Conservation (phyloP, 2,888 invertebrate species). For the Yponomeuta plumbellus region DNA sequence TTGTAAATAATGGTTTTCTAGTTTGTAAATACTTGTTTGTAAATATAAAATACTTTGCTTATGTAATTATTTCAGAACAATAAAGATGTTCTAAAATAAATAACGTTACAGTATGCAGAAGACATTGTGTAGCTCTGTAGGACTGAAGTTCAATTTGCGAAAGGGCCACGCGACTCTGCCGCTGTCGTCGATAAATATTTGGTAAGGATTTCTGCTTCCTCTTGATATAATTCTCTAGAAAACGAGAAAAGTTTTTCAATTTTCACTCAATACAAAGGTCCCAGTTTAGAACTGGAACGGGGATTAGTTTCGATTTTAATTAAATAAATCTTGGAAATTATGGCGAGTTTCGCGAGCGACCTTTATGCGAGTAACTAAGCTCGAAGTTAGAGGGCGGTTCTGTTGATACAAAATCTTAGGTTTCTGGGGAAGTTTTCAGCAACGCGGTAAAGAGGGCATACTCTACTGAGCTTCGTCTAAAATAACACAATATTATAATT, state of each 20-base stretch:
- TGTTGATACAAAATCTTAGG: slow-evolving; percentile 1
- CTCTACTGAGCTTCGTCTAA: neutral
- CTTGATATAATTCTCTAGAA: slow-evolving; percentile 57
- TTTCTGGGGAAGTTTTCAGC: neutral
- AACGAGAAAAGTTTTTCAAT: slow-evolving; percentile 73
- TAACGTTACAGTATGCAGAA: too few species aligned
- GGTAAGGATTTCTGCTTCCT: slow-evolving; percentile 53
- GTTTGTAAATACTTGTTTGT: too few species aligned
- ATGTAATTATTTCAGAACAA: too few species aligned
- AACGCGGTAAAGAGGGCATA: neutral
- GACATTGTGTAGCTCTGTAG: neutral
- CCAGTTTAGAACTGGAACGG: slow-evolving; percentile 34
- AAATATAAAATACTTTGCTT: too few species aligned
- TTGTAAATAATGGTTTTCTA: too few species aligned
- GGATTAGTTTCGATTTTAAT: slow-evolving; percentile 55
- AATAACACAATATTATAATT: slow-evolving; percentile 9
- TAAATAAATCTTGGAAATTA: slow-evolving; percentile 38
- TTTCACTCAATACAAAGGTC: slow-evolving; percentile 53
- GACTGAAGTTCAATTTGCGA: neutral
- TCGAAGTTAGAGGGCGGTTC: neutral
- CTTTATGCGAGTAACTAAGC: neutral
- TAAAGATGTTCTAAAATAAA: too few species aligned
- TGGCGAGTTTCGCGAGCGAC: neutral
- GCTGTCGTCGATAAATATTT: slow-evolving; percentile 56
- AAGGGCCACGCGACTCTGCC: slow-evolving; percentile 32